These are phyloP conservation scores for Trachelipus rathkii DNA, from an alignment of 1,140 invertebrate genomes.

Conservation along the genomic window DNA sequence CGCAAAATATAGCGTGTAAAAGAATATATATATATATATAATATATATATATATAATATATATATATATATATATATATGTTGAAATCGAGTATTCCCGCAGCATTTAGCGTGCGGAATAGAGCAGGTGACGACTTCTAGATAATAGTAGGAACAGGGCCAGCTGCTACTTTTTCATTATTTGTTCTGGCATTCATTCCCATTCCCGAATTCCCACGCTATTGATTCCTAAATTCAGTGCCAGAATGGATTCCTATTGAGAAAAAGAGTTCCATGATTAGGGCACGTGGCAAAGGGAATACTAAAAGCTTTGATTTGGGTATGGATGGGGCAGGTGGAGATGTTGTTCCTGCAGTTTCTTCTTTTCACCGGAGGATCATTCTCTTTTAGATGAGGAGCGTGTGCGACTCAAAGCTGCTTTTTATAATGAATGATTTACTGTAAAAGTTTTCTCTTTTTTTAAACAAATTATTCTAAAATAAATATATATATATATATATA, in stretches of 20 bases:
- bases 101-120: no score
- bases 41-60: no score
- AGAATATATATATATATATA: no score
- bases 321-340: not conserved
- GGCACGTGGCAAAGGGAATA: not conserved
- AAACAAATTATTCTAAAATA: not conserved
- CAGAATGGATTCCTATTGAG: not conserved
- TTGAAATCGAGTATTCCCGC: no score
- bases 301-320: not conserved
- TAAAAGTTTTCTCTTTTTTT: not conserved
- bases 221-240: not conserved
- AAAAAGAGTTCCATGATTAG: not conserved
- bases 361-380: not conserved
- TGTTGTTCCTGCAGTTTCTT: not conserved
- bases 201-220: conserved; percentile 1
- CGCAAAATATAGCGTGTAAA: no score
- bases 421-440: not conserved
- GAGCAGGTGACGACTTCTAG: not conserved
- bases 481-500: conserved; percentile 3
- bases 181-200: not conserved
- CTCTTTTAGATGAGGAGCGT: not conserved
- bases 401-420: not conserved
- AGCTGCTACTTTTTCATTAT: not conserved
- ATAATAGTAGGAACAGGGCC: not conserved
- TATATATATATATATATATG: no score